phyloP scores from a whole-genome alignment of 2,888 invertebrate species.

The Drosophila paracracens region DNA sequence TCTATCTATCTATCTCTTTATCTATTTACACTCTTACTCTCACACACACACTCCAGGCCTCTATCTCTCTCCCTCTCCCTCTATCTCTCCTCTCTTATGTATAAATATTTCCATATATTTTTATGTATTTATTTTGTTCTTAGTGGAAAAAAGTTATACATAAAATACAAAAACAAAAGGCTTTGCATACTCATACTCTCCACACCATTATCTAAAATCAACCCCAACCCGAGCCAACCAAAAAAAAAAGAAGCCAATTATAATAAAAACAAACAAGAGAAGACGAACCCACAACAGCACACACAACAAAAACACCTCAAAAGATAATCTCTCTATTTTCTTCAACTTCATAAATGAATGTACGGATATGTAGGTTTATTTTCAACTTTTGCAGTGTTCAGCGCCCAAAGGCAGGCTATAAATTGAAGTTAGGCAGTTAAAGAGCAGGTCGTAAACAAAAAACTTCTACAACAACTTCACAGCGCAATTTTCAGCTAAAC shows the following conservation, averaged over 20 bases:
- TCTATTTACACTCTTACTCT: conserved; percentile 33
- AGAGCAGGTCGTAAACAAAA: conserved; percentile 26
- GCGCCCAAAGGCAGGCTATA: conserved; percentile 35
- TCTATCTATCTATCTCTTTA: conserved; percentile 32
- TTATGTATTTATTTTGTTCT: conserved; percentile 67
- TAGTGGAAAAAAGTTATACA: conserved; percentile 75
- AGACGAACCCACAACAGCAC: conserved; percentile 25
- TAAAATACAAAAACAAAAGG: conserved; percentile 64
- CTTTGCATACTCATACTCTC: conserved; percentile 82
- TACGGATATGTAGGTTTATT: conserved; percentile 21
- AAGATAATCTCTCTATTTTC: conserved; percentile 23
- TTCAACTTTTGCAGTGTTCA: conserved; percentile 39
- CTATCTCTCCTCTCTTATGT: conserved; percentile 45
- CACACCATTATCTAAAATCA: conserved; percentile 51
- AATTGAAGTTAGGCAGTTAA: conserved; percentile 38
- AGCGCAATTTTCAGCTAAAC: conserved; percentile 55
- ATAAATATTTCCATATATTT: conserved; percentile 53
- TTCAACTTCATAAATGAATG: conserved; percentile 28
- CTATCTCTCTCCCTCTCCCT: conserved; percentile 32
- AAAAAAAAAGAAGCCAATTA: conserved; percentile 19
- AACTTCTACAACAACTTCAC: conserved; percentile 38
- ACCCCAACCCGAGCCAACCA: conserved; percentile 18
- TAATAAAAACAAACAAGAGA: conserved; percentile 43
- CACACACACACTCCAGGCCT: conserved; percentile 10
- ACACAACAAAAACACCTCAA: conserved; percentile 44